phyloP scores from a whole-genome alignment of 1,140 invertebrate species.

The Marisa cornuarietis region DNA sequence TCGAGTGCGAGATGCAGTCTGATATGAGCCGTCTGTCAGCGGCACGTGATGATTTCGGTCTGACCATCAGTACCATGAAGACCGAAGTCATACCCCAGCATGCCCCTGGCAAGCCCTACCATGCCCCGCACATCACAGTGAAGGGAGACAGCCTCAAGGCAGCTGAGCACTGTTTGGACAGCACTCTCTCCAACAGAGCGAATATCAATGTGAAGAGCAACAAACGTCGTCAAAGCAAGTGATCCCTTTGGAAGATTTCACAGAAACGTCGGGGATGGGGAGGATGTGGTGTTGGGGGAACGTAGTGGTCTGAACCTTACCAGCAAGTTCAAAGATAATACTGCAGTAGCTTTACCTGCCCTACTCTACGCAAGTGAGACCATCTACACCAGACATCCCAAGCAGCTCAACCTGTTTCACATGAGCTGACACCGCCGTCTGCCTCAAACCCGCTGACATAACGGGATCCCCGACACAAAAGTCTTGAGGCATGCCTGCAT shows the following conservation, averaged over 20 bases:
- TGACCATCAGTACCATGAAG: conserved; percentile 39
- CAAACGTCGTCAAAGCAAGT: conserved; percentile 26
- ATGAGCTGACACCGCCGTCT: conserved; percentile 18
- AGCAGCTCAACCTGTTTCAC: conserved; percentile 30
- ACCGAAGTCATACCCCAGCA: conserved; percentile 34
- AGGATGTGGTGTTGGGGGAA: too few species aligned
- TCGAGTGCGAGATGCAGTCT: conserved; percentile 29
- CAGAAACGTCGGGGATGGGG: neutral
- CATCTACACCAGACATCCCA: conserved; percentile 22
- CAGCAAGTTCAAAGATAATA: conserved; percentile 25
- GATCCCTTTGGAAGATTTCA: neutral
- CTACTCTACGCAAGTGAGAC: conserved; percentile 31
- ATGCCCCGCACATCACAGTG: conserved; percentile 23
- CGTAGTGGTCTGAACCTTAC: neutral
- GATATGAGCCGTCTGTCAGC: conserved; percentile 29
- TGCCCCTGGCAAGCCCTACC: conserved; percentile 14
- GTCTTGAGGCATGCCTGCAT: neutral
- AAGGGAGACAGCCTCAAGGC: conserved; percentile 10
- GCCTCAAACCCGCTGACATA: conserved; percentile 22
- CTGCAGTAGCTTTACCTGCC: conserved; percentile 22
- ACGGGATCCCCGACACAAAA: conserved; percentile 23
- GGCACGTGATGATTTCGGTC: conserved; percentile 37
- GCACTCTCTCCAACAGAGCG: conserved; percentile 22
- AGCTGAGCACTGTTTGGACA: conserved; percentile 27
- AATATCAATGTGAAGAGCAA: conserved; percentile 28